phyloP scores from a whole-genome alignment of 1,140 invertebrate species.

The Phocides pigmalion region DNA sequence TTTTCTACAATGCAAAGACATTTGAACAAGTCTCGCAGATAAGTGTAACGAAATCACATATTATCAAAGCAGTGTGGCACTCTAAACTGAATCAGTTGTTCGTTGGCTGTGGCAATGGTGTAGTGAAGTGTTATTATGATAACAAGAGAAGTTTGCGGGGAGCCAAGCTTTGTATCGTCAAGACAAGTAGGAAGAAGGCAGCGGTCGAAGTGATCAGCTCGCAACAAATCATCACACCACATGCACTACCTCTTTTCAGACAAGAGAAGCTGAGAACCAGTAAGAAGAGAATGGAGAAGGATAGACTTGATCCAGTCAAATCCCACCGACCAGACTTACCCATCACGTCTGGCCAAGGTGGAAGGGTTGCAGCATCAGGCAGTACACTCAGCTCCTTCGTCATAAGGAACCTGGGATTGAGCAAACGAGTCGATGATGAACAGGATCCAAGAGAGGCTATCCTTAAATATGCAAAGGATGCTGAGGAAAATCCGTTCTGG shows the following conservation, averaged over 20 bases:
- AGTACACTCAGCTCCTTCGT: conserved; percentile 98
- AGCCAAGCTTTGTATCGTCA: conserved; percentile 95
- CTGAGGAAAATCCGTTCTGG: conserved; percentile 98
- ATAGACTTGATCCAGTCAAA: conserved; percentile 95
- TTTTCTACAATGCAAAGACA: conserved; percentile 93
- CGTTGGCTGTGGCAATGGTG: conserved; percentile 95
- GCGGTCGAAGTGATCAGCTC: conserved; percentile 94
- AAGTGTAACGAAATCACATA: conserved; percentile 90
- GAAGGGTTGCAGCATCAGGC: conserved; percentile 97
- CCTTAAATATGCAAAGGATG: conserved; percentile 98
- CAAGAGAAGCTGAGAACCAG: conserved; percentile 96
- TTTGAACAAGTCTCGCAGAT: conserved; percentile 91
- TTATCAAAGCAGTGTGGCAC: conserved; percentile 97
- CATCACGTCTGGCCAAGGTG: conserved; percentile 96
- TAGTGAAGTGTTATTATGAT: conserved; percentile 96
- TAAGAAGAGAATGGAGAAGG: conserved; percentile 96
- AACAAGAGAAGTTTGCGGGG: conserved; percentile 93
- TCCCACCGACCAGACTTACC: conserved; percentile 97
- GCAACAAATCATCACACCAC: conserved; percentile 98
- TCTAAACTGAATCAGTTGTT: conserved; percentile 98
- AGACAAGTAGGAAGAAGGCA: conserved; percentile 91
- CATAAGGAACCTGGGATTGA: conserved; percentile 96
- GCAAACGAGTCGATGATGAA: conserved; percentile 97
- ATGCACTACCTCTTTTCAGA: conserved; percentile 97
- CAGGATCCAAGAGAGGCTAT: conserved; percentile 98